Evolutionary conservation across 2,888 invertebrate species (phyloP).

Genomic region (Scaptomyza cyrtandrae): DNA sequence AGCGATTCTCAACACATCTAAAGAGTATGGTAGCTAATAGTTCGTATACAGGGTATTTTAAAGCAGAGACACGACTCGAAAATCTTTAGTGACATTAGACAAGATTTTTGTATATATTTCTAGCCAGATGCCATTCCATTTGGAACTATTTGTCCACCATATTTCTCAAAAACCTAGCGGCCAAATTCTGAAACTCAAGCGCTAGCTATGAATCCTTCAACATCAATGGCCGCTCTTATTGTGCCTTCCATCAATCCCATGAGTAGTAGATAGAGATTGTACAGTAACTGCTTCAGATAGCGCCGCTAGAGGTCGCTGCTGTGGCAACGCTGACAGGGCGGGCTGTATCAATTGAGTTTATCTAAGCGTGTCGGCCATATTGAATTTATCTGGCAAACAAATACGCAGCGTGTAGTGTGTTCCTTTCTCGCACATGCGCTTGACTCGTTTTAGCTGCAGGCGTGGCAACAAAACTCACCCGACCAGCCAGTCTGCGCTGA

Average conservation of each 20-base stretch:
- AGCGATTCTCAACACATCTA: too few relatives aligned
- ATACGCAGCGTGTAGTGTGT: conserved; percentile 51
- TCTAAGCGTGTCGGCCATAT: conserved; percentile 77
- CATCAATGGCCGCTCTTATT: conserved; percentile 17
- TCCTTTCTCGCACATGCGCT: conserved; percentile 74
- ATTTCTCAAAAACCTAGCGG: conserved; percentile 60
- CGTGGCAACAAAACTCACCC: conserved; percentile 65
- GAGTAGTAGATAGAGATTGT: conserved; percentile 53
- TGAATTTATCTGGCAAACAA: conserved; percentile 77
- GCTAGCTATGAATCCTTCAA: conserved; percentile 39
- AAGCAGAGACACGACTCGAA: background rate
- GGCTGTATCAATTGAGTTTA: conserved; percentile 44
- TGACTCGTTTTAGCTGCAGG: conserved; percentile 46
- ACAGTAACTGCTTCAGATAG: conserved; percentile 18
- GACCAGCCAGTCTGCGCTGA: conserved; percentile 47
- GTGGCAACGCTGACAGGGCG: conserved; percentile 14
- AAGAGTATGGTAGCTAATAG: background rate
- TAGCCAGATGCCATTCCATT: conserved; percentile 19
- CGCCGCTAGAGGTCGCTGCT: conserved; percentile 73
- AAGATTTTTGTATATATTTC: conserved; percentile 11
- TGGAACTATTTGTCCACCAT: conserved; percentile 8
- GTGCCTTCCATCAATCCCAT: conserved; percentile 38
- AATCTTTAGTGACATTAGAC: background rate
- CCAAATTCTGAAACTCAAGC: conserved; percentile 45
- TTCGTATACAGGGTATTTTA: too few relatives aligned